These are phyloP conservation scores for Champsocephalus gunnari DNA, from an alignment of 2,797 vertebrate genomes.

Conservation along the genomic window DNA sequence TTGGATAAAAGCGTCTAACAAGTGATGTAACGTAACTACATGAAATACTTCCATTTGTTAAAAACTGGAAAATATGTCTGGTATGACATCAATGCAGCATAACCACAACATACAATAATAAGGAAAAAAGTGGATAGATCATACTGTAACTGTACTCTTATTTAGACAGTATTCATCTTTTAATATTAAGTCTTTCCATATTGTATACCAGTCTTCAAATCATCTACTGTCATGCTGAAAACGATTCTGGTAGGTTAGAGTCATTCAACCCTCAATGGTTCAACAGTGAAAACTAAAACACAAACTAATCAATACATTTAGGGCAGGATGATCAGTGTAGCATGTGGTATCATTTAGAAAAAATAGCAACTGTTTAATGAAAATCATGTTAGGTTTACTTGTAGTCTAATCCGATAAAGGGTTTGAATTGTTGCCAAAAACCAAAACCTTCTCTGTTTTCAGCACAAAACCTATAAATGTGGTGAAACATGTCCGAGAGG, in stretches of 20 bases:
- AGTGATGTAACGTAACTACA: too few species aligned
- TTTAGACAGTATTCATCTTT: neutral
- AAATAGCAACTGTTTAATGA: neutral
- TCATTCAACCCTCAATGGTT: neutral
- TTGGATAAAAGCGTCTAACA: too few species aligned
- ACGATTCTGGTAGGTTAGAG: neutral
- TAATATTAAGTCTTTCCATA: too few species aligned
- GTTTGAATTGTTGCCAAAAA: neutral
- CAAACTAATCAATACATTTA: constrained; percentile 2
- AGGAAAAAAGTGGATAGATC: too few species aligned
- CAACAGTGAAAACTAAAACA: neutral
- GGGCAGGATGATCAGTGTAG: neutral
- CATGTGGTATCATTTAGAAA: neutral
- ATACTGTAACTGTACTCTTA: neutral
- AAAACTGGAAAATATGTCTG: neutral
- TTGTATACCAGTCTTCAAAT: neutral
- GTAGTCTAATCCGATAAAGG: neutral
- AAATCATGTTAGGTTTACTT: neutral
- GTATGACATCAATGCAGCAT: neutral
- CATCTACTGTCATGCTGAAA: neutral
- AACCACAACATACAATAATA: neutral
- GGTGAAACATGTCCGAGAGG: neutral
- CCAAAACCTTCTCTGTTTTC: neutral
- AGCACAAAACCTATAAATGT: neutral
- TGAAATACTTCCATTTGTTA: too few species aligned